Base-by-base conservation (phyloP, 2,888 invertebrate genomes). In the Glaucopsyche alexis region DNA sequence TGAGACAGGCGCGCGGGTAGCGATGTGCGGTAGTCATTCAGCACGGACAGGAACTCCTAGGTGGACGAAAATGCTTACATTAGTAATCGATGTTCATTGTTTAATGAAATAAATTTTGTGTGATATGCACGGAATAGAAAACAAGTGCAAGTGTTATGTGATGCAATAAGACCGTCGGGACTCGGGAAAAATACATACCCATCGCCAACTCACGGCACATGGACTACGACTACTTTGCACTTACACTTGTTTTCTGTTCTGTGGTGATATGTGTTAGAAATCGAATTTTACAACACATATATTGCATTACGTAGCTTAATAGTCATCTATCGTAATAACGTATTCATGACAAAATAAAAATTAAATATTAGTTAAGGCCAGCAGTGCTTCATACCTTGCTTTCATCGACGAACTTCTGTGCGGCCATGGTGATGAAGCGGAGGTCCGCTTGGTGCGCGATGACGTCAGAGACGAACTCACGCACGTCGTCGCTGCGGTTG, bases 401-500 rank as follows among this genome's bases (percentile, higher is more conserved):
- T 89, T 99, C 98, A 81, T 99, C 98, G 40, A 98, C 96, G 86
- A 98, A 99, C 88, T 98, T 98, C 91, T 98, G 98, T 1, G 98
- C 98, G 1, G 98, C 96, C 97, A 99, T 98, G 4, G 98, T 98
- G 79, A 99, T 98, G 88, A 99, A 99, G 74, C 99, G 94, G 47
- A 99, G 91, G 89, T 99, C 99, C 0, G 98, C 99, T 87, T 99
- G 98, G 84, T 99, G 99, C 0, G 98, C 97, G 82, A 99, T 98
- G 3, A 99, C 98, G 87, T 98, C 98, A 77, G 96, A 96, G 47
- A 98, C 96, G 86, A 98, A 97, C 81, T 97, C 98, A 50, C 97
- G 94, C 7, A 97, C 96, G n/a, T 95, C 95, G 78, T 98, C 97
- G 42, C 95, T 94, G 83, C 96, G 96, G 11, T 94, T 94, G 65